These are phyloP conservation scores for Desoria tigrina DNA, from an alignment of 2,888 invertebrate species.

Conservation along the genomic window DNA sequence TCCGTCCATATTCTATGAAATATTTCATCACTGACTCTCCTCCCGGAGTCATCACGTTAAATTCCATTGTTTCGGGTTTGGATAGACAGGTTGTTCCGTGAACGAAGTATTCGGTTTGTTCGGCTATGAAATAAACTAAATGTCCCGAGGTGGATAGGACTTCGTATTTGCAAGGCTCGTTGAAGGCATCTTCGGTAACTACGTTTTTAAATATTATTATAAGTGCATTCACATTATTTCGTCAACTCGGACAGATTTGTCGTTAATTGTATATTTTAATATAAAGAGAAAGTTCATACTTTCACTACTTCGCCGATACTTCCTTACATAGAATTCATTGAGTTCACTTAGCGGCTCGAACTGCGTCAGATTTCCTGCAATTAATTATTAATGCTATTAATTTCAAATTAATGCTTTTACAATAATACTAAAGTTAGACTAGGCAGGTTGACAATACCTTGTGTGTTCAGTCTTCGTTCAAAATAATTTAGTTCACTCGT, in stretches of 20 bases:
- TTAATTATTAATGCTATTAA: too few species aligned
- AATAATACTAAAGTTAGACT: too few species aligned
- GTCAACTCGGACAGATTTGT: too few species aligned
- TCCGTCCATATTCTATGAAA: constrained; percentile 5
- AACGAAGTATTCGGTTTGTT: constrained; percentile 23
- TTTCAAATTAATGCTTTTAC: too few species aligned
- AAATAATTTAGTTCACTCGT: constrained; percentile 9
- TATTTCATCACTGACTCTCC: constrained; percentile 16
- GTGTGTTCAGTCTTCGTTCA: constrained; percentile 8
- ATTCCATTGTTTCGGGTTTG: constrained; percentile 10
- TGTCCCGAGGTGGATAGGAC: not conserved
- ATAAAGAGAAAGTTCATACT: too few species aligned
- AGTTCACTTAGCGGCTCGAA: not conserved
- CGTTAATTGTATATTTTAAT: too few species aligned
- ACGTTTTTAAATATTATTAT: too few species aligned
- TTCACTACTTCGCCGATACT: not conserved
- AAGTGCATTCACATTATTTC: too few species aligned
- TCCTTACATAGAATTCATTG: not conserved
- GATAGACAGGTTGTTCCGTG: constrained; percentile 8
- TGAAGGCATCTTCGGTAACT: not conserved
- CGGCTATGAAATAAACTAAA: constrained; percentile 14
- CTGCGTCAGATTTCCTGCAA: too few species aligned
- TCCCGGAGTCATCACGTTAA: constrained; percentile 16
- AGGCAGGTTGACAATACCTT: too few species aligned
- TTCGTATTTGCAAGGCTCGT: constrained; percentile 20